Percentiles rank a stretch among this genome's conserved stretches.
phyloP scores from a whole-genome alignment of 2,113 vertebrate species.

The Dendrocopos noguchii region DNA sequence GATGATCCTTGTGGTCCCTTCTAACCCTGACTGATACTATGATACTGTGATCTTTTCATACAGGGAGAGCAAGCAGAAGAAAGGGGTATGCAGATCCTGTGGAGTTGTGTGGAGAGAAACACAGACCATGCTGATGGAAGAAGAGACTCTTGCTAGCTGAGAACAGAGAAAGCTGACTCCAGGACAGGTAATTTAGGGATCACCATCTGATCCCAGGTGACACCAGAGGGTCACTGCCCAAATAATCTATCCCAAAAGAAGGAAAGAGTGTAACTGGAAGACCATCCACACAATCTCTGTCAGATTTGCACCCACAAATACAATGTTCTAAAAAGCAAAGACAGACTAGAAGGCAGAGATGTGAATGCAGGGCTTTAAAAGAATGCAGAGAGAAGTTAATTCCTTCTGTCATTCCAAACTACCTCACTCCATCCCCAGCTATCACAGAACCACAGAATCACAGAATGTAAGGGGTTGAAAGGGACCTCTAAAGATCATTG shows the following conservation, averaged over 20 bases:
- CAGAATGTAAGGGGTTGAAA: too few relatives aligned
- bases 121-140: not conserved
- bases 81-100: not conserved
- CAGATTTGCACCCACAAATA: not conserved
- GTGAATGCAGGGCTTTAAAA: not conserved
- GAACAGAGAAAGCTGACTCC: not conserved
- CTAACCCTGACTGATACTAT: too few relatives aligned
- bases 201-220: not conserved
- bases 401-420: not conserved
- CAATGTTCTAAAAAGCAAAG: too few relatives aligned
- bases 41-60: not conserved
- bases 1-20: too few relatives aligned
- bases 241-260: not conserved
- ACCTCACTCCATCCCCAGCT: not conserved
- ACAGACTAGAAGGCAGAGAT: not conserved
- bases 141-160: not conserved
- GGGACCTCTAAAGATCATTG: too few relatives aligned
- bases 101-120: not conserved
- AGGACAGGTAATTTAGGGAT: not conserved
- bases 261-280: not conserved
- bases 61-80: not conserved
- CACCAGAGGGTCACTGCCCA: not conserved
- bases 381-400: not conserved
- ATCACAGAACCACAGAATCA: too few relatives aligned
- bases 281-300: not conserved